Evolutionary conservation across 2,113 vertebrate species (phyloP).

Genomic region (Myrmecophaga tridactyla): DNA sequence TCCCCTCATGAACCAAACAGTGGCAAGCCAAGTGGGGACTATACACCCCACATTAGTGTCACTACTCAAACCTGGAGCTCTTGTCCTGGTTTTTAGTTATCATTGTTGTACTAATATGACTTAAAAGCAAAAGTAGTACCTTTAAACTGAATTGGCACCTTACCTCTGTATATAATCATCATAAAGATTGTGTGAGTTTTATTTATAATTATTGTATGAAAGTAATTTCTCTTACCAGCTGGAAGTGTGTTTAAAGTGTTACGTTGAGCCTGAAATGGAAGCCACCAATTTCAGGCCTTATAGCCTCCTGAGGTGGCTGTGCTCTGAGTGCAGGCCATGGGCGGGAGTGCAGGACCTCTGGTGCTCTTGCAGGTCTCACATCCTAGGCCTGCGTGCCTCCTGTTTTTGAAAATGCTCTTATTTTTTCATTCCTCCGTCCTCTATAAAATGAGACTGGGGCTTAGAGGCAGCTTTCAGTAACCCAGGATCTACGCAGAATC

Average conservation of each 20-base stretch:
- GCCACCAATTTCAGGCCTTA: neutral
- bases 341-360: neutral
- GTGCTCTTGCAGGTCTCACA: neutral
- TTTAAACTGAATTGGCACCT: neutral
- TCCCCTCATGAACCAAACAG: neutral
- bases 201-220: neutral
- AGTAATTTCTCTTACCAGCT: neutral
- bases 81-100: neutral
- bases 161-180: neutral
- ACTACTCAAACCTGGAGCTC: too few relatives aligned
- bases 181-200: neutral
- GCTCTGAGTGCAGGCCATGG: neutral
- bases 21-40: neutral
- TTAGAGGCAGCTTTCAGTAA: neutral
- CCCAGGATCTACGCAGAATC: too few relatives aligned
- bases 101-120: neutral
- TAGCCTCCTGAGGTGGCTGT: neutral
- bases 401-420: neutral
- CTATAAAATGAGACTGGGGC: neutral
- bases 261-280: neutral
- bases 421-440: neutral
- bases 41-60: neutral
- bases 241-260: neutral
- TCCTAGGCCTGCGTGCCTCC: neutral
- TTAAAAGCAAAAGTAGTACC: neutral